Percentiles rank a stretch among this genome's conserved stretches.
Evolutionary conservation across 1,140 invertebrate genomes (phyloP).

Genomic region (Centruroides sculpturatus): DNA sequence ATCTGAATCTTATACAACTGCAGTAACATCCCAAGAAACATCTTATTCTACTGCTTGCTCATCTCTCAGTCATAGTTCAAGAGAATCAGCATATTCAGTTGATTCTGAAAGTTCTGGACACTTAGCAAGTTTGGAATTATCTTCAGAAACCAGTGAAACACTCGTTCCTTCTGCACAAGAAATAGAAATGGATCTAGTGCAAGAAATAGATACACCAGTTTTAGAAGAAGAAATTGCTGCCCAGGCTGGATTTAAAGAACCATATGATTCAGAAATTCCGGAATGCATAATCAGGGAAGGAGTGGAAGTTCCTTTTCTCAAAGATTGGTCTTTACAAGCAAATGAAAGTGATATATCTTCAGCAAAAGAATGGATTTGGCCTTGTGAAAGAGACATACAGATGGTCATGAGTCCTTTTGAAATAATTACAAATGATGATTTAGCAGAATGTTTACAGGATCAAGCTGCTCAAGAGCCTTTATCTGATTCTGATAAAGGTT

Average conservation of each 20-base stretch:
- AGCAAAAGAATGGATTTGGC: conserved; percentile 10
- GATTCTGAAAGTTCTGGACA: conserved; percentile 78
- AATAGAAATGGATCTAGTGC: conserved; percentile 32
- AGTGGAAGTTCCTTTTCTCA: conserved; percentile 16
- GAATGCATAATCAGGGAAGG: conserved; percentile 26
- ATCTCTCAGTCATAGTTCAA: conserved; percentile 47
- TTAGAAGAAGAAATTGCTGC: conserved; percentile 27
- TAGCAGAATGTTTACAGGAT: conserved; percentile 22
- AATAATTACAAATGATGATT: conserved; percentile 27
- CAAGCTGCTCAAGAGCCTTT: not conserved
- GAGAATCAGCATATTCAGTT: conserved; percentile 73
- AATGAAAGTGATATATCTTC: conserved; percentile 1
- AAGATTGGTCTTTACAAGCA: conserved; percentile 10
- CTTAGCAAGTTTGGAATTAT: conserved; percentile 63
- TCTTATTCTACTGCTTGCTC: conserved; percentile 63
- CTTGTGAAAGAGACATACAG: conserved; percentile 6
- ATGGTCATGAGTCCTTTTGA: conserved; percentile 34
- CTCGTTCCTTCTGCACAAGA: conserved; percentile 51
- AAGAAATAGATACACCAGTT: conserved; percentile 18
- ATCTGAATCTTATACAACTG: conserved; percentile 60
- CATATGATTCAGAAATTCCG: conserved; percentile 37
- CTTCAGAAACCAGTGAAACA: conserved; percentile 78
- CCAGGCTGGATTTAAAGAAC: conserved; percentile 30
- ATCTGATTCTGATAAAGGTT: too few species aligned
- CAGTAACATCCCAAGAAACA: conserved; percentile 39